phyloP scores from a whole-genome alignment of 2,888 invertebrate species.

The Mesorhabditis spiculigera region DNA sequence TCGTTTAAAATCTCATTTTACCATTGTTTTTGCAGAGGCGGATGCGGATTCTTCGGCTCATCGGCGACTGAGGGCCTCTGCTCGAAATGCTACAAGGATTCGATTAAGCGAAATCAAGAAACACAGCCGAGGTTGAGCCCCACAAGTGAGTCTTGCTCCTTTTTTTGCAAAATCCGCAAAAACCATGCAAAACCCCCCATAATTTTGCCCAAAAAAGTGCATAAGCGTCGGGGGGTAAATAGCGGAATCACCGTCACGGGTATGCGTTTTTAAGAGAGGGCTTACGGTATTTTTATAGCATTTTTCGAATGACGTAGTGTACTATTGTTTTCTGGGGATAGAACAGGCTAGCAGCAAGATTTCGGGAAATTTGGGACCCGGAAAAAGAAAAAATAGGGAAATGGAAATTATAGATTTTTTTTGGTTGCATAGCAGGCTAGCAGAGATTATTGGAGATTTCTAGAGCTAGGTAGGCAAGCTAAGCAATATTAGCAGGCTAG shows the following conservation, averaged over 20 bases:
- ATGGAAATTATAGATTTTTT: no score
- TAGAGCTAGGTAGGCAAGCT: no score
- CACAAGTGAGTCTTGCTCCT: constrained; percentile 25
- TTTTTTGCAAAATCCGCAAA: background rate
- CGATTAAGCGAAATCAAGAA: constrained; percentile 57
- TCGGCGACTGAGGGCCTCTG: constrained; percentile 96
- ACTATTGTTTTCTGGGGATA: background rate
- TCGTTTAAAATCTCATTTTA: no score
- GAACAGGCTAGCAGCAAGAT: background rate
- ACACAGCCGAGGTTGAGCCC: constrained; percentile 43
- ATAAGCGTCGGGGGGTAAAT: no score
- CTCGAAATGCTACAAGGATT: constrained; percentile 97
- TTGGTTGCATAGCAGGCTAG: no score
- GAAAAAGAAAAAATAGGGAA: no score
- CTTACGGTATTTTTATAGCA: no score
- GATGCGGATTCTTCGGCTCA: constrained; percentile 97
- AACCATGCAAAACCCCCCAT: no score
- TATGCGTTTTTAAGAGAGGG: background rate
- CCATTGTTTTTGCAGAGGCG: constrained; percentile 78
- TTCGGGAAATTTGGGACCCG: no score
- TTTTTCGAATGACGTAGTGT: background rate
- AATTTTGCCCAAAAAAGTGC: no score
- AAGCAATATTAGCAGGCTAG: no score
- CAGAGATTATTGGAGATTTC: no score
- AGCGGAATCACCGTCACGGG: background rate